Evolutionary conservation across 2,797 vertebrate genomes (phyloP), one percentile per base, ranked within the genome.

Genomic region (Myotis pilosus): DNA sequence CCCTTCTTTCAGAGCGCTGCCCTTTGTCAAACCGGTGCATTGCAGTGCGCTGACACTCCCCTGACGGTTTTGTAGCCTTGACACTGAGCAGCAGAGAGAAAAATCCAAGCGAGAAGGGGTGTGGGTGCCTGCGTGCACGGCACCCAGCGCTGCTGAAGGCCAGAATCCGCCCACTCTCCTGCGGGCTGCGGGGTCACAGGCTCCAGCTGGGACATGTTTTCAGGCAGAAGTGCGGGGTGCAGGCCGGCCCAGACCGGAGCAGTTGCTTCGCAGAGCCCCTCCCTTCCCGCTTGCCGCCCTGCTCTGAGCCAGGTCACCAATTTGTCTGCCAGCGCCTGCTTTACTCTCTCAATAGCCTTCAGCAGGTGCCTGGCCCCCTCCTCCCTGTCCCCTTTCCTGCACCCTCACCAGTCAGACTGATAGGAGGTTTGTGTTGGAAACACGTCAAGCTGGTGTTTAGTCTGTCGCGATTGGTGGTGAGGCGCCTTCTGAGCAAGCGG

Each of bases 241-340:
- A 0, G 57, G 12, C 28, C 41, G 10, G 22, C 1, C 1, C 62
- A 68, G 72, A 33, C 30, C 1, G 0, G 16, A 2, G 2, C 30
- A 9, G 23, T 20, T 2, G 76, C 62, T 68, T 8, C 0, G 0
- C 10, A 0, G n/a, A 72, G 53, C 10, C n/a, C 74, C 51, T 15
- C 22, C 60, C 44, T 47, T 16, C 13, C 33, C 1, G 7, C 30
- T 15, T 11, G 41, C 22, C 3, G 2, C 12, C 25, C 6, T 0
- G 91, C 94, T 64, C 4, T 0, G 78, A 57, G 2, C 76, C 28
- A 64, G 0, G n/a, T 96, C 44, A 47, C 96, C 97, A 96, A 96
- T 96, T 97, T 96, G 97, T 98, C 98, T 96, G 96, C 97, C 97
- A 96, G 87, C 96, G 64, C 95, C 38, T 30, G 75, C 83, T 93